Evolutionary conservation across 2,113 vertebrate genomes (phyloP).

Genomic region (Fregetta grallaria): DNA sequence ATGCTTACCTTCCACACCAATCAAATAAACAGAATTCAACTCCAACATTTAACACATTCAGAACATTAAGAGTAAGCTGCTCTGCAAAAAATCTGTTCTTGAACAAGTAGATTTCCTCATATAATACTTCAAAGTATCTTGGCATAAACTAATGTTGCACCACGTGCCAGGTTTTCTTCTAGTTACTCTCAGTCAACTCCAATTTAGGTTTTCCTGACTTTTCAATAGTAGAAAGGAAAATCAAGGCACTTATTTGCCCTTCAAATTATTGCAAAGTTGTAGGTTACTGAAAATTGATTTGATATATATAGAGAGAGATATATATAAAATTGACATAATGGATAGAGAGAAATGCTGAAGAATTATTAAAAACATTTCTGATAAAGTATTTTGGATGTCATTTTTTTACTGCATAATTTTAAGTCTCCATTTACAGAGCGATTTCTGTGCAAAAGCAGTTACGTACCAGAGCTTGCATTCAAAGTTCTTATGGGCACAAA

Average conservation of each 20-base stretch:
- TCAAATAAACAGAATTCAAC: not conserved
- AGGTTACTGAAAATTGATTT: not conserved
- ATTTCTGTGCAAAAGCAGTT: conserved; percentile 23
- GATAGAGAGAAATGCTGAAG: not conserved
- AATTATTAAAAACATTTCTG: not conserved
- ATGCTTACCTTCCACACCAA: not conserved
- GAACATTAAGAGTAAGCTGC: not conserved
- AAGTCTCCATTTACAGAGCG: not conserved
- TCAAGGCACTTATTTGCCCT: not conserved
- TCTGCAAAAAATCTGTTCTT: not conserved
- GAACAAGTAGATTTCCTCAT: not conserved
- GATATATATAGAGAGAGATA: no score
- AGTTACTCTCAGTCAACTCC: not conserved
- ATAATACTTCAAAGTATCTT: not conserved
- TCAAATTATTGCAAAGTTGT: not conserved
- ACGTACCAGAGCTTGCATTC: not conserved
- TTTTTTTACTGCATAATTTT: conserved; percentile 1
- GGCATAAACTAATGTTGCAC: not conserved
- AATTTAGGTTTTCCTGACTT: not conserved
- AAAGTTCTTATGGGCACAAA: not conserved
- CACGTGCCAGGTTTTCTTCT: not conserved
- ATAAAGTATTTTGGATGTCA: not conserved
- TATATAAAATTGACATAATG: not conserved
- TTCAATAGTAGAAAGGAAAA: not conserved
- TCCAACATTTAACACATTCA: not conserved